Evolutionary conservation across 2,113 vertebrate species (phyloP).

Genomic region (Butorides virescens): DNA sequence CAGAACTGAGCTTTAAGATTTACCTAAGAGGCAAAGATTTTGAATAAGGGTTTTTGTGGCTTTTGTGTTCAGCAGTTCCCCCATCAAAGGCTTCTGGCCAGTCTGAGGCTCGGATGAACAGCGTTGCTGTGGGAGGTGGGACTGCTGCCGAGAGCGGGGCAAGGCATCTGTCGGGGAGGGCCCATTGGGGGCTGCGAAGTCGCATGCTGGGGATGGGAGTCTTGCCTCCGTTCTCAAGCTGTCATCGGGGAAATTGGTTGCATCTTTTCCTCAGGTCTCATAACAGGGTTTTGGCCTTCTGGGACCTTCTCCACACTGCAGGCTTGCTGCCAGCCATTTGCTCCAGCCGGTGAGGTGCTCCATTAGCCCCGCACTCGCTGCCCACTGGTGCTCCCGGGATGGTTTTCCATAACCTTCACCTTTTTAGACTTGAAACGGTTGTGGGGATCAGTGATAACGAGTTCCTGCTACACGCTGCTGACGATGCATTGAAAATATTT

Average conservation of each 20-base stretch:
- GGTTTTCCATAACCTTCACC: not conserved
- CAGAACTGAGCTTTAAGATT: not conserved
- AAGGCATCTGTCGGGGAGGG: fast-evolving
- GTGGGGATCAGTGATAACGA: not conserved
- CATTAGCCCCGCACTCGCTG: fast-evolving
- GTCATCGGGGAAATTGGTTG: fast-evolving
- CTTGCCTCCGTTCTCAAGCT: not conserved
- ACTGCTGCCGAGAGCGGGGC: not conserved
- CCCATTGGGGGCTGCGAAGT: fast-evolving
- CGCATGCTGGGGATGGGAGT: fast-evolving
- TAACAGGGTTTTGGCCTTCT: not conserved
- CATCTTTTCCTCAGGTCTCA: not conserved
- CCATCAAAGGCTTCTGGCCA: not conserved
- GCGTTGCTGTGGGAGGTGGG: not conserved
- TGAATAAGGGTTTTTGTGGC: not conserved
- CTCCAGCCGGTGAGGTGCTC: not conserved
- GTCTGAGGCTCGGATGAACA: not conserved
- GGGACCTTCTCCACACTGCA: not conserved
- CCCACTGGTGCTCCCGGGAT: not conserved
- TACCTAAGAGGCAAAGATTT: not conserved
- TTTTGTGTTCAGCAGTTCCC: not conserved
- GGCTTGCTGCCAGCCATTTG: too few relatives aligned
- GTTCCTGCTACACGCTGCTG: not conserved
- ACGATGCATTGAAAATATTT: not conserved
- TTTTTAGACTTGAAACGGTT: not conserved